phyloP scores from a whole-genome alignment of 1,140 invertebrate genomes.

The Camponotus pennsylvanicus region DNA sequence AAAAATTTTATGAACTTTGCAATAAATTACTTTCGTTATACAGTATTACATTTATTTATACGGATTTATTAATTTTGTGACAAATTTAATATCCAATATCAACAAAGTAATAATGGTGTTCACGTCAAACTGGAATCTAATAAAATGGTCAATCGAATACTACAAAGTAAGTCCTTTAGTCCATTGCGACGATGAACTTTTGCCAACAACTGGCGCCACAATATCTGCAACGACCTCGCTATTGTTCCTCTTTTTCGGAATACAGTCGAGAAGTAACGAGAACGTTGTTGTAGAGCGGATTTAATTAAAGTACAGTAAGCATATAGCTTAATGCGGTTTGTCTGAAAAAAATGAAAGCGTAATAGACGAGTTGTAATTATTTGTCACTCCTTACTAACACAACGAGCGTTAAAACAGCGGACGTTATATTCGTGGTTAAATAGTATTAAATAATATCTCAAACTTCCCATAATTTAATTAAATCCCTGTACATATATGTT shows the following conservation, averaged over 20 bases:
- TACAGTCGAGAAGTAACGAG: constrained; percentile 29
- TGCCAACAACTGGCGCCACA: neutral
- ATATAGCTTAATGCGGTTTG: constrained; percentile 64
- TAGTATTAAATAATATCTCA: neutral
- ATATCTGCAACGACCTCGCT: constrained; percentile 19
- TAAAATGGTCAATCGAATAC: neutral
- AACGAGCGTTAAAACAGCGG: constrained; percentile 13
- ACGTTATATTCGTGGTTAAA: neutral
- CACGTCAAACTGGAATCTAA: neutral
- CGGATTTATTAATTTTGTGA: neutral
- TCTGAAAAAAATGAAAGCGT: neutral
- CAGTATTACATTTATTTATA: neutral
- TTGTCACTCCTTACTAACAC: constrained; percentile 33
- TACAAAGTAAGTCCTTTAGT: neutral
- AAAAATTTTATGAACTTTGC: neutral
- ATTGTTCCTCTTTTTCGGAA: neutral
- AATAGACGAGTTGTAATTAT: constrained; percentile 28
- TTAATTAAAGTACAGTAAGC: constrained; percentile 60
- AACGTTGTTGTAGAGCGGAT: neutral
- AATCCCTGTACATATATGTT: neutral
- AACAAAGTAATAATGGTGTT: neutral
- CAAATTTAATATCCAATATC: neutral
- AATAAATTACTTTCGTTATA: neutral
- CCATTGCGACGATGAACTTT: constrained; percentile 1
- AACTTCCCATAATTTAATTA: neutral